phyloP scores from a whole-genome alignment of 2,797 vertebrate species.

The Eutrigla gurnardus region DNA sequence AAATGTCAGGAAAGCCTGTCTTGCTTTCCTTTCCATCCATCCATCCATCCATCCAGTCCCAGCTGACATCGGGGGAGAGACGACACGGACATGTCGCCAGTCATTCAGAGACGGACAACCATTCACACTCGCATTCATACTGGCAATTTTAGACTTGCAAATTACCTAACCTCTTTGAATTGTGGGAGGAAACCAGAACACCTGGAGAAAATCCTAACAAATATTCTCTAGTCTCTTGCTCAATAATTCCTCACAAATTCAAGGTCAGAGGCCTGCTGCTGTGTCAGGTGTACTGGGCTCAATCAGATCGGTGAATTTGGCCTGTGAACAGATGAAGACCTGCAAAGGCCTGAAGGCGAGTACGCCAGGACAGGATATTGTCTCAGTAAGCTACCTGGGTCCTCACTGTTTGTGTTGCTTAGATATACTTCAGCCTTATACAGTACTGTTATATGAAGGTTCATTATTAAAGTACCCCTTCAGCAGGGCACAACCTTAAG shows the following conservation, averaged over 20 bases:
- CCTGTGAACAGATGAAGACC: constrained; percentile 53
- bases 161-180: background rate
- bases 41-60: background rate
- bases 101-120: constrained; percentile 1
- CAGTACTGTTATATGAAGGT: constrained; percentile 29
- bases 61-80: background rate
- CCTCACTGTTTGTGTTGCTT: constrained; percentile 58
- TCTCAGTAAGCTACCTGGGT: constrained; percentile 75
- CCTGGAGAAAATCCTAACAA: background rate
- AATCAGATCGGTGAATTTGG: constrained; percentile 58
- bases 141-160: background rate
- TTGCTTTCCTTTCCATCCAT: background rate
- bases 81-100: background rate
- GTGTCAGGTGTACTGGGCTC: constrained; percentile 56
- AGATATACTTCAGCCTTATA: constrained; percentile 30
- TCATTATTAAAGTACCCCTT: constrained; percentile 37
- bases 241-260: constrained; percentile 32
- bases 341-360: constrained; percentile 46
- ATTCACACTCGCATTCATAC: background rate
- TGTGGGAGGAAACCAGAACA: background rate
- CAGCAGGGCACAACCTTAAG: background rate
- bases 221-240: background rate
- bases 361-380: constrained; percentile 79
- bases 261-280: constrained; percentile 50
- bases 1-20: constrained; percentile 9